Base-by-base conservation (phyloP, 2,888 invertebrate species). In the Myopa tessellatipennis region DNA sequence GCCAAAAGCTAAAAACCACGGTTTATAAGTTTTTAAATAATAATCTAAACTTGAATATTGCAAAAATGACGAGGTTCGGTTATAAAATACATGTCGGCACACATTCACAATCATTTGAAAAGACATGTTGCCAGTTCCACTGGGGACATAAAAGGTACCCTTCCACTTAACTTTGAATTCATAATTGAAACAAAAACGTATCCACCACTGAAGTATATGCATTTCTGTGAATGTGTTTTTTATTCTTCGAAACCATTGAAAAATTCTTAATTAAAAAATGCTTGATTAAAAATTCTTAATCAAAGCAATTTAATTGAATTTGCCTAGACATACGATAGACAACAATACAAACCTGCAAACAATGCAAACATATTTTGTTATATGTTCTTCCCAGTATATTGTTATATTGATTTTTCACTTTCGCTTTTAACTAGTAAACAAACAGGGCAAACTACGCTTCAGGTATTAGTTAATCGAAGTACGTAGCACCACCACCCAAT, bases 351-450 rank as follows among this genome's bases (percentile, higher is more conserved):
- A 61, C 65, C 65, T 34, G 14, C 34, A 65, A 38, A 6, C 36
- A 65, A 36, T 65, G 61, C 26, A 34, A 65, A 65, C 8, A 4
- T 38, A 65, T 8, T 55, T 16, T 16, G 5, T 12, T n/a, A 4
- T 16, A 2, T n/a, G 55, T 6, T 6, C 38, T 16, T 18, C 67
- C 67, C 18, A 14, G 69, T 34, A 40, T 55, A 14, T 72, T 26
- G 2, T 60, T 12, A 34, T 74, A 74, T 74, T 74, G 74, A 74
- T 74, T 74, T 74, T 74, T 74, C 74, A 74, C 74, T 74, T 74
- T 74, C 74, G 63, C 65, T 74, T 74, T 74, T 50, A 34, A 65
- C 7, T n/a, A 16, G 36, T 16, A 40, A 72, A 61, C 26, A 26
- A 73, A 61, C 40, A 45, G 45, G 7, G 14, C 3, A 65, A 4